Evolutionary conservation across 2,797 vertebrate species (phyloP).

Genomic region (Mus caroli): DNA sequence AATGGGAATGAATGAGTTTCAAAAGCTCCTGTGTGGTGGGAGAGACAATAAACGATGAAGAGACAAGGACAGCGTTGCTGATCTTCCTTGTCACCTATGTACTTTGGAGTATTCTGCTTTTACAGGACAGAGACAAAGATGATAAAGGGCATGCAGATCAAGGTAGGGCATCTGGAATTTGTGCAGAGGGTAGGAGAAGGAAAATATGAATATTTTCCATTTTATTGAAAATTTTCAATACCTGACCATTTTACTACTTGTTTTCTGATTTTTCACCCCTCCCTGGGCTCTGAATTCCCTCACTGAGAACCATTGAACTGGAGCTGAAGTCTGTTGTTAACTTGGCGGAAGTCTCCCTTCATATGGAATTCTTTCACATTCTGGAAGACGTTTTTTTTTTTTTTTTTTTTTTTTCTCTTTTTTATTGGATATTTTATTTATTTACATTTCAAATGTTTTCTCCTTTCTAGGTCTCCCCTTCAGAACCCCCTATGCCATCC

Average conservation of each 20-base stretch:
- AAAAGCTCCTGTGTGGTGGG: background rate
- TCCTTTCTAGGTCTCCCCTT: no score
- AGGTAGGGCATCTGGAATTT: background rate
- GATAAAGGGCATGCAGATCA: background rate
- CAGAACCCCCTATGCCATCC: no score
- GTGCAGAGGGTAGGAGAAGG: background rate
- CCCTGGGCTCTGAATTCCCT: background rate
- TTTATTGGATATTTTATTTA: no score
- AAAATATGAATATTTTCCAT: background rate
- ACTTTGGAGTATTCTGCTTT: background rate
- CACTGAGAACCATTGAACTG: background rate
- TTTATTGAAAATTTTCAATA: background rate
- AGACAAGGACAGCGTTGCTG: background rate
- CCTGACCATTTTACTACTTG: background rate
- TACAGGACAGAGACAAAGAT: background rate
- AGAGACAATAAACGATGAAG: background rate
- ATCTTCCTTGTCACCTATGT: background rate
- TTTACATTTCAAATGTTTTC: no score
- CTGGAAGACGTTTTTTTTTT: background rate
- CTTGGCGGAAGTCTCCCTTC: background rate
- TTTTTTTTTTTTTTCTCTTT: background rate
- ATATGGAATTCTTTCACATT: slow-evolving; percentile 14
- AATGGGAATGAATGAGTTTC: background rate
- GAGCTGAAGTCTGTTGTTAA: background rate
- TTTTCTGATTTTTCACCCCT: background rate